Evolutionary conservation across 2,888 invertebrate genomes (phyloP).

Genomic region (Melangyna quadrimaculata): DNA sequence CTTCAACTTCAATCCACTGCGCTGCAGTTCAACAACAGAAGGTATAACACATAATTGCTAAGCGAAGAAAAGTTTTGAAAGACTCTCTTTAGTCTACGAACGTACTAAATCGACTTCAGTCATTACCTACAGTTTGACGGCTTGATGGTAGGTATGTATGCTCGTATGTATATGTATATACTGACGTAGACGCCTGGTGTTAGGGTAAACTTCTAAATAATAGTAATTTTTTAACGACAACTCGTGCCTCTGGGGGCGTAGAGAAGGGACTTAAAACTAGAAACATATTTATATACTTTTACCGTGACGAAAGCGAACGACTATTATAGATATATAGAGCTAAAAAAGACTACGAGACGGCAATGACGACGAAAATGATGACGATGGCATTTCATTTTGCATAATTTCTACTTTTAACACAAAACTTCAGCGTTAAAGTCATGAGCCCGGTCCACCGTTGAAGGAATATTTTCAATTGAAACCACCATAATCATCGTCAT

Average conservation of each 20-base stretch:
- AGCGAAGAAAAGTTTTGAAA: not conserved
- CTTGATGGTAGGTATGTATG: not conserved
- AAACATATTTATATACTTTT: not conserved
- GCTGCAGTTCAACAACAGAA: not conserved
- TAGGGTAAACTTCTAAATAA: constrained; percentile 10
- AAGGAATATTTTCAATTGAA: constrained; percentile 13
- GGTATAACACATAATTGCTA: not conserved
- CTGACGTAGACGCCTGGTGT: no score
- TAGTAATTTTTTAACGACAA: constrained; percentile 15
- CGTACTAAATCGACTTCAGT: constrained; percentile 15
- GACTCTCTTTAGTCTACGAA: not conserved
- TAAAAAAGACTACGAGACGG: not conserved
- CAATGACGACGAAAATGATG: not conserved
- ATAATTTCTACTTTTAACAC: constrained; percentile 19
- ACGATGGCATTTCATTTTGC: constrained; percentile 19
- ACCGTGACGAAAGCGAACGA: not conserved
- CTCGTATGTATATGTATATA: no score
- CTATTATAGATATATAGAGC: not conserved
- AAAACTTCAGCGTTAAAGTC: constrained; percentile 17
- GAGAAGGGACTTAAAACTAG: not conserved
- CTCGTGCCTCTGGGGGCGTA: not conserved
- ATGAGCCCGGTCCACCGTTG: not conserved
- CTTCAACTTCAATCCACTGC: not conserved
- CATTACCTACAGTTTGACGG: constrained; percentile 8
- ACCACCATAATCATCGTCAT: constrained; percentile 4